Conservation (phyloP, 2,113 vertebrate genomes). For the Peromyscus californicus region DNA sequence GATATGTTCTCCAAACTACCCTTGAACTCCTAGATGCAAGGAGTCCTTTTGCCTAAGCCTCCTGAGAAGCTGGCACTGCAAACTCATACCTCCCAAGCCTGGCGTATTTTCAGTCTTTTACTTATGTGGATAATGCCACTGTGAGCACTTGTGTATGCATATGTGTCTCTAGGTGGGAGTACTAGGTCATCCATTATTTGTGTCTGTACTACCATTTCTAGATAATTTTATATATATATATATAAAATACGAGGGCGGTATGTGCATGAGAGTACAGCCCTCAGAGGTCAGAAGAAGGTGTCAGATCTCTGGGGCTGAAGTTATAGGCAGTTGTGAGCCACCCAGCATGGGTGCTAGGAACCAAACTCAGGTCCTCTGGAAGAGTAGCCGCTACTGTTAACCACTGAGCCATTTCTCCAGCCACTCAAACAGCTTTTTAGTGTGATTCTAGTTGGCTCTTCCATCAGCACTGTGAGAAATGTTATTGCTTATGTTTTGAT, state of each 20-base stretch:
- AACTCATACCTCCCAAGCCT: neutral
- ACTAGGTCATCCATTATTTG: neutral
- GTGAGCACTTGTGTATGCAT: neutral
- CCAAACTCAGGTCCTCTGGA: neutral
- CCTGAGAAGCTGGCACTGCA: neutral
- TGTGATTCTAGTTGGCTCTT: neutral
- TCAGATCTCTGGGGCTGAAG: neutral
- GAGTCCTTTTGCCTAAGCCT: too few relatives aligned
- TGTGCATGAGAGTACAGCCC: neutral
- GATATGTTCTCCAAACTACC: too few relatives aligned
- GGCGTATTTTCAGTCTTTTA: neutral
- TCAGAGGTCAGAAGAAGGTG: neutral
- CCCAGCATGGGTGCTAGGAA: neutral
- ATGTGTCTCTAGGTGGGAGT: neutral
- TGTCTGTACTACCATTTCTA: constrained; percentile 18
- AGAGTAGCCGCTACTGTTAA: neutral
- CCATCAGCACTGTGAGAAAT: neutral
- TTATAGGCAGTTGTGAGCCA: neutral
- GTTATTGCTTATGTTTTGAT: neutral
- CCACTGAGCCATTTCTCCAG: neutral
- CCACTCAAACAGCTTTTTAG: neutral
- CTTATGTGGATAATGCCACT: too few relatives aligned
- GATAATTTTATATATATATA: neutral
- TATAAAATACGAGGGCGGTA: too few relatives aligned
- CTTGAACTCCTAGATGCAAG: too few relatives aligned